phyloP scores from a whole-genome alignment of 2,113 vertebrate genomes.

The Ptilorrhoa leucosticta region DNA sequence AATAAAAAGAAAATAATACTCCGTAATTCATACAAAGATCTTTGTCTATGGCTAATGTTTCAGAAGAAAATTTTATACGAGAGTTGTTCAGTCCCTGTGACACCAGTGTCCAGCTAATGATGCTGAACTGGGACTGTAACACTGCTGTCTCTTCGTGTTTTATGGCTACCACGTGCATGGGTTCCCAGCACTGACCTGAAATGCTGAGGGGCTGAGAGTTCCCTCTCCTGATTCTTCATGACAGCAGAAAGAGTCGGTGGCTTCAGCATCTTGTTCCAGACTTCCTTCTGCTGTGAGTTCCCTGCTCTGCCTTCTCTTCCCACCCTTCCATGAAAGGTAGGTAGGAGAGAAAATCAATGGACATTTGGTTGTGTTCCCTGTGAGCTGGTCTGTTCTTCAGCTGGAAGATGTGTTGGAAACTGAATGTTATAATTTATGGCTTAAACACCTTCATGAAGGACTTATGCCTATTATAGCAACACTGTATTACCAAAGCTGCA shows the following conservation, averaged over 20 bases:
- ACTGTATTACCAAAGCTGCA: neutral
- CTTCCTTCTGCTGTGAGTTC: neutral
- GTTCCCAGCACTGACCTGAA: neutral
- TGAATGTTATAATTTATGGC: neutral
- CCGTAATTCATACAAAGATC: slow-evolving; percentile 1
- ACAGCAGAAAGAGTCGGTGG: fast-evolving
- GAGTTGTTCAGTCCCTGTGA: neutral
- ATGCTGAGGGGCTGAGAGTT: neutral
- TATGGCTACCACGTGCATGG: fast-evolving
- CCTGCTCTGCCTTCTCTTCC: neutral
- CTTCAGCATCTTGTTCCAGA: neutral
- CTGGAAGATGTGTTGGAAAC: neutral
- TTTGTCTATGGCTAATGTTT: neutral
- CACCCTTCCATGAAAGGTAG: neutral
- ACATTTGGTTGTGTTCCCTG: neutral
- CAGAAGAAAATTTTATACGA: neutral
- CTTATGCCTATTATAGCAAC: neutral
- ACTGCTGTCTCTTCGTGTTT: slow-evolving; percentile 16
- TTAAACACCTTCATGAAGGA: neutral
- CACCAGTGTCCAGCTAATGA: neutral
- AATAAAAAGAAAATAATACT: slow-evolving; percentile 27
- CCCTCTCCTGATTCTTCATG: neutral
- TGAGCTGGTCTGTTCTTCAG: neutral
- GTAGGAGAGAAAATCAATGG: neutral
- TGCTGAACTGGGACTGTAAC: slow-evolving; percentile 23